A percentile compares a stretch with the other conserved stretches of the same genome.
phyloP scores from a whole-genome alignment of 2,797 vertebrate species.

The Sebastes reedi region DNA sequence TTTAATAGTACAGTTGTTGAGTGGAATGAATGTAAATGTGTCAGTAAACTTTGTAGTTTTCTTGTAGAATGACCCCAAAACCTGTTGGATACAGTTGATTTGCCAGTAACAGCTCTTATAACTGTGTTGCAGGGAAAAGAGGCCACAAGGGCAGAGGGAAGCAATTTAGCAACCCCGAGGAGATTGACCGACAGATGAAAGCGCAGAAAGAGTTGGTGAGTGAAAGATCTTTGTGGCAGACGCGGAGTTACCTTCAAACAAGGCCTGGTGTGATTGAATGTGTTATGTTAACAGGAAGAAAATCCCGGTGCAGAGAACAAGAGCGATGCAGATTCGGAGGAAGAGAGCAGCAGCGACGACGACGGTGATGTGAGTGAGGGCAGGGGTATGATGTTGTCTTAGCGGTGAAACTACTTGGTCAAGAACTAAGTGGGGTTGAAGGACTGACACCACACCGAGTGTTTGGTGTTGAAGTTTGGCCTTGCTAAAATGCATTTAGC shows the following conservation, averaged over 20 bases:
- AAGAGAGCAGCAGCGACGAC: constrained; percentile 85
- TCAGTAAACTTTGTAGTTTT: background rate
- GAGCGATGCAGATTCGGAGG: constrained; percentile 75
- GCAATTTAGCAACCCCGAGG: constrained; percentile 87
- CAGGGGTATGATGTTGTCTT: background rate
- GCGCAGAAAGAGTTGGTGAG: constrained; percentile 81
- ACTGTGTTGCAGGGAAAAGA: constrained; percentile 79
- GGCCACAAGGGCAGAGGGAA: constrained; percentile 86
- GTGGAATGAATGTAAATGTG: background rate
- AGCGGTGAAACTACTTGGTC: background rate
- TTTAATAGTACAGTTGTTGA: background rate
- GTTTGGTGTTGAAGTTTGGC: background rate
- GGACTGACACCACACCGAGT: background rate
- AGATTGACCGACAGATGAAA: constrained; percentile 86
- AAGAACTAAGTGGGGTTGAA: background rate
- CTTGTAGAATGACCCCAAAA: background rate
- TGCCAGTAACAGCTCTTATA: background rate
- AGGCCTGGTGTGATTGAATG: background rate
- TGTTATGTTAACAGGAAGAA: constrained; percentile 74
- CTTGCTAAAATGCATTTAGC: background rate
- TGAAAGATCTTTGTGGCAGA: background rate
- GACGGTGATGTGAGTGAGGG: constrained; percentile 72
- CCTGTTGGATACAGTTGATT: background rate
- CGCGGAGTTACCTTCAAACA: rapidly evolving
- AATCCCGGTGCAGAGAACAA: constrained; percentile 73